Evolutionary conservation across 2,113 vertebrate genomes (phyloP).

Genomic region (Pollachius pollachius): DNA sequence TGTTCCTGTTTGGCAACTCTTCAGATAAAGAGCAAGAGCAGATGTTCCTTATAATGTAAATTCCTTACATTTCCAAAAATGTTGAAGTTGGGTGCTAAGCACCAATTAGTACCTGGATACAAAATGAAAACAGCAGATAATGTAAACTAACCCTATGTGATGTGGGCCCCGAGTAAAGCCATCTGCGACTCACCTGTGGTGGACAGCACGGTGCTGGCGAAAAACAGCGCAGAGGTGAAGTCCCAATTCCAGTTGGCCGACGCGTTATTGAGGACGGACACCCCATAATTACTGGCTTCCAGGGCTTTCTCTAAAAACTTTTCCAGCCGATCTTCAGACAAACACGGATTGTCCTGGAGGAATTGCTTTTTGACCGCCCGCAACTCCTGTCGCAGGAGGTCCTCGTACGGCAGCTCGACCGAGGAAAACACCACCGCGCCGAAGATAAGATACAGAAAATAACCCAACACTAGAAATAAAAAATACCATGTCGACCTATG

Average conservation of each 20-base stretch:
- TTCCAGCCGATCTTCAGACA: slow-evolving; percentile 86
- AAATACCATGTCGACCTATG: slow-evolving; percentile 93
- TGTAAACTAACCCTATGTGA: no score
- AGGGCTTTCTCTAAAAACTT: slow-evolving; percentile 83
- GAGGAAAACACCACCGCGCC: slow-evolving; percentile 95
- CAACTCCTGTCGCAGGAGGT: slow-evolving; percentile 87
- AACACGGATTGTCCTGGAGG: slow-evolving; percentile 84
- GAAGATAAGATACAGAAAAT: slow-evolving; percentile 88
- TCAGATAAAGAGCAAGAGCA: no score
- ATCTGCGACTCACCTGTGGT: slow-evolving; percentile 82
- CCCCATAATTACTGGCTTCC: slow-evolving; percentile 92
- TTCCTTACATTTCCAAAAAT: no score
- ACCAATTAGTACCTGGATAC: no score
- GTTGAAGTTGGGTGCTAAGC: no score
- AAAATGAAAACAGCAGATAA: no score
- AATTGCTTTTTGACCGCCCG: slow-evolving; percentile 83
- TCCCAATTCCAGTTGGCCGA: slow-evolving; percentile 95
- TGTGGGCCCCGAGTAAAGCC: not conserved
- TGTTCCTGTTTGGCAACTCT: no score
- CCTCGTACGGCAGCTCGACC: slow-evolving; percentile 93
- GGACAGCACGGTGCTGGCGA: slow-evolving; percentile 93
- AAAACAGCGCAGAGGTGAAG: slow-evolving; percentile 95
- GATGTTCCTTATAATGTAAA: no score
- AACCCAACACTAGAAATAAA: slow-evolving; percentile 80
- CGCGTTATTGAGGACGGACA: slow-evolving; percentile 91